phyloP scores from a whole-genome alignment of 2,888 invertebrate species.

The Drymonia ruficornis region DNA sequence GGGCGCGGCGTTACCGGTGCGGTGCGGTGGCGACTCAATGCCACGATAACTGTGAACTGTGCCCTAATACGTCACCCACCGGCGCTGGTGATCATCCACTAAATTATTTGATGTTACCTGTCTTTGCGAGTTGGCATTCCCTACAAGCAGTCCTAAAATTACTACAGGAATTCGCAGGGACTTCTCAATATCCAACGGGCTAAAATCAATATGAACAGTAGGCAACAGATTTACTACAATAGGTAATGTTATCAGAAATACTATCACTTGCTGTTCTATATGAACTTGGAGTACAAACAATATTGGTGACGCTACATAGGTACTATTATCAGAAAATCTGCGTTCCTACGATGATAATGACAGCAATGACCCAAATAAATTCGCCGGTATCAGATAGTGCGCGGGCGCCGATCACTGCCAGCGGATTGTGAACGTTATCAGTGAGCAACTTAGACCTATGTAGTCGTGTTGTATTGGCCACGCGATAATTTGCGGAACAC shows the following conservation, averaged over 20 bases:
- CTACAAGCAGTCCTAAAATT: background rate
- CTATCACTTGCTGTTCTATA: background rate
- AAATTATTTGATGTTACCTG: background rate
- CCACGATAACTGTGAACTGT: background rate
- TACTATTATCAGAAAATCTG: slow-evolving; percentile 3
- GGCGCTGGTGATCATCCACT: background rate
- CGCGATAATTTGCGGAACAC: background rate
- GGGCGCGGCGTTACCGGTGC: too few relatives aligned
- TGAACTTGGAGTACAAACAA: background rate
- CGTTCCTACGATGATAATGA: background rate
- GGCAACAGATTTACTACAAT: background rate
- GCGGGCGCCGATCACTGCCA: background rate
- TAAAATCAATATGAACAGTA: background rate
- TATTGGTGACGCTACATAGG: slow-evolving; percentile 2
- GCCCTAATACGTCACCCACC: background rate
- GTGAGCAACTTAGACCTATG: background rate
- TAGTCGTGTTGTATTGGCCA: background rate
- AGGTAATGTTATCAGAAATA: background rate
- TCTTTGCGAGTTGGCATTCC: background rate
- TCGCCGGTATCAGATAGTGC: background rate
- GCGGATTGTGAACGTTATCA: background rate
- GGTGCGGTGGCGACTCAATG: too few relatives aligned
- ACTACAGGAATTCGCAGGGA: too few relatives aligned
- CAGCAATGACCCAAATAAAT: slow-evolving; percentile 25
- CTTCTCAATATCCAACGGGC: too few relatives aligned